Base-by-base conservation (phyloP, 2,888 invertebrate genomes). In the Limnephilus marmoratus region DNA sequence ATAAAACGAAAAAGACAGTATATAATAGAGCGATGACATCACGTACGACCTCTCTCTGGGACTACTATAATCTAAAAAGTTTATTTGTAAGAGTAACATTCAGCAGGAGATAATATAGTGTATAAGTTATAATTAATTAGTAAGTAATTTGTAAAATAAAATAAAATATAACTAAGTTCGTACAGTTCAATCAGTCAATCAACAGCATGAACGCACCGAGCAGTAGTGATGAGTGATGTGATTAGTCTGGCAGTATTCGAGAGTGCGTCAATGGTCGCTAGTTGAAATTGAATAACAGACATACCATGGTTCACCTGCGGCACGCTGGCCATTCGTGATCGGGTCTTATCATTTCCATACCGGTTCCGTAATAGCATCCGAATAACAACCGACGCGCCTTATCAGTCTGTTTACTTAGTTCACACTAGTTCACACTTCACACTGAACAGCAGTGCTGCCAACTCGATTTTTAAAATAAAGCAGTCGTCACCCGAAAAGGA, bases 331-430 rank as follows among this genome's bases (percentile, higher is more conserved):
- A 18, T 34, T 34, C 82, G 34, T 82, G 82, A 82, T 34, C 9
- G 18, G 15, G 15, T 82, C 15, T 82, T 82, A 82, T 82, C 82
- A 82, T 82, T 68, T 82, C 82, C 34, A 82, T 31, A 82, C 82
- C 82, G 82, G 82, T 82, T 82, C 82, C 82, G 82, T 82, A 82
- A 82, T 82, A 31, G 31, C 34, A 82, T 82, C 82, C 82, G 82
- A 34, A 34, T 34, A 82, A 82, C 34, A 82, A 82, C 82, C 29
- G 24, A 24, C 68, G 13, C 31, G 31, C 24, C 82, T 82, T 82
- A 82, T 82, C 82, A 34, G 34, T 13, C 82, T 24, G 68, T 68
- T n/a, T 68, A 68, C 68, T n/a, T 24, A n/a, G 24, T n/a, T 68
- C 9, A n/a, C 11, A 5, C 1, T 7, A 24, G 24, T 24, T 68